phyloP scores from a whole-genome alignment of 2,888 invertebrate species.

The Tuberolachnus salignus region DNA sequence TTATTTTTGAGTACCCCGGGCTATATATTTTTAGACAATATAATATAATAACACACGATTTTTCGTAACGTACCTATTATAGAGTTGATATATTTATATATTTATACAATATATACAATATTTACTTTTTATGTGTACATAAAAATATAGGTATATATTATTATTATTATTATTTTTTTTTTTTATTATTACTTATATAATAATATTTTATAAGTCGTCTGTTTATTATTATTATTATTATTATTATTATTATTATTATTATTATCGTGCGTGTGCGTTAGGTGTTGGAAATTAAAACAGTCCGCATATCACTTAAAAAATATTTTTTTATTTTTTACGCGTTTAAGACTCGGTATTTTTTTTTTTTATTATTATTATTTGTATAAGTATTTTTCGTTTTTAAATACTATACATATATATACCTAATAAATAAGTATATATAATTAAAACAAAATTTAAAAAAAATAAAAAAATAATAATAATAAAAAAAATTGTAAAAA shows the following conservation, averaged over 20 bases:
- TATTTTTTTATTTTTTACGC: conserved; percentile 1
- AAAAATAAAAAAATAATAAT: background rate
- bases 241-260: conserved; percentile 4
- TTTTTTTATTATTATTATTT: background rate
- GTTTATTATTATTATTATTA: conserved; percentile 9
- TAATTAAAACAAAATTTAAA: background rate
- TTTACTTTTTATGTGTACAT: background rate
- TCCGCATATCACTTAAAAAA: conserved; percentile 35
- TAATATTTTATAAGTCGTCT: no score
- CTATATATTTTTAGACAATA: background rate
- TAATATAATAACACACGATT: background rate
- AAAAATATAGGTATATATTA: background rate
- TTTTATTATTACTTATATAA: conserved; percentile 6
- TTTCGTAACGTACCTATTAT: background rate
- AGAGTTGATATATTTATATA: background rate
- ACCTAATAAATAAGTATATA: background rate
- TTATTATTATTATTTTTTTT: background rate
- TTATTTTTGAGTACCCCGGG: background rate
- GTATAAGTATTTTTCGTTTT: background rate
- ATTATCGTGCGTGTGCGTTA: conserved; percentile 9
- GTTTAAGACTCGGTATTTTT: conserved; percentile 18
- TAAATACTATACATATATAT: no score
- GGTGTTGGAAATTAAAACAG: conserved; percentile 46
- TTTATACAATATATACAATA: background rate
- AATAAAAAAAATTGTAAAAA: no score